A percentile compares a stretch with the other conserved stretches of the same genome.
phyloP scores from a whole-genome alignment of 1,140 invertebrate genomes.

The Zaprionus camerounensis region DNA sequence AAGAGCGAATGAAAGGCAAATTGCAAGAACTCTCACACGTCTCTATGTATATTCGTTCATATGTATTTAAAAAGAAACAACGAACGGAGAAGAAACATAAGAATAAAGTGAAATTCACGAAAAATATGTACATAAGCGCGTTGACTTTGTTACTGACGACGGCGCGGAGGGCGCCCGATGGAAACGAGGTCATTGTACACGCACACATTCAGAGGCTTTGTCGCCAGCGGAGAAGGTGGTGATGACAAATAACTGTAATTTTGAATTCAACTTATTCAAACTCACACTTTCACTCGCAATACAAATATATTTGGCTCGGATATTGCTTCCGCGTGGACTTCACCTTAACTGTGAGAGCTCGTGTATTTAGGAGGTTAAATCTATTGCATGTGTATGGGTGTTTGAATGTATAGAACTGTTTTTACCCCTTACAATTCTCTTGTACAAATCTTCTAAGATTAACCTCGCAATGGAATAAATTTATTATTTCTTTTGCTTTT shows the following conservation, averaged over 20 bases:
- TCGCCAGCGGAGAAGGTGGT: background rate
- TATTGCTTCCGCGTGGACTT: conserved; percentile 58
- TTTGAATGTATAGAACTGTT: conserved; percentile 24
- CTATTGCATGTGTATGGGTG: conserved; percentile 4
- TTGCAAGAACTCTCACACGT: conserved; percentile 37
- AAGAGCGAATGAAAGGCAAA: conserved; percentile 59
- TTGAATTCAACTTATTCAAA: conserved; percentile 29
- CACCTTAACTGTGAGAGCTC: conserved; percentile 19
- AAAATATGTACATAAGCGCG: conserved; percentile 39
- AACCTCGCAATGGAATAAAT: conserved; percentile 48
- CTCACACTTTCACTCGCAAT: conserved; percentile 74
- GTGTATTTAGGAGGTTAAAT: conserved; percentile 27
- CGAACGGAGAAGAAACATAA: conserved; percentile 64
- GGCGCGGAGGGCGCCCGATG: conserved; percentile 9
- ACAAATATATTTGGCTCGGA: conserved; percentile 50
- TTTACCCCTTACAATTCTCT: conserved; percentile 38
- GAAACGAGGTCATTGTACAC: conserved; percentile 68
- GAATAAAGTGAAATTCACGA: conserved; percentile 68
- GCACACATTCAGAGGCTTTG: conserved; percentile 26
- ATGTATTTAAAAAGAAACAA: conserved; percentile 32
- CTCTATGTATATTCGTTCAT: background rate
- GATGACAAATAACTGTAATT: background rate
- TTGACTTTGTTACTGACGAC: conserved; percentile 63
- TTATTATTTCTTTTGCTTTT: conserved; percentile 17
- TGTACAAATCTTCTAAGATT: conserved; percentile 41